These are phyloP conservation scores for Protodeltote pygarga DNA, from an alignment of 2,888 invertebrate species.

Conservation along the genomic window DNA sequence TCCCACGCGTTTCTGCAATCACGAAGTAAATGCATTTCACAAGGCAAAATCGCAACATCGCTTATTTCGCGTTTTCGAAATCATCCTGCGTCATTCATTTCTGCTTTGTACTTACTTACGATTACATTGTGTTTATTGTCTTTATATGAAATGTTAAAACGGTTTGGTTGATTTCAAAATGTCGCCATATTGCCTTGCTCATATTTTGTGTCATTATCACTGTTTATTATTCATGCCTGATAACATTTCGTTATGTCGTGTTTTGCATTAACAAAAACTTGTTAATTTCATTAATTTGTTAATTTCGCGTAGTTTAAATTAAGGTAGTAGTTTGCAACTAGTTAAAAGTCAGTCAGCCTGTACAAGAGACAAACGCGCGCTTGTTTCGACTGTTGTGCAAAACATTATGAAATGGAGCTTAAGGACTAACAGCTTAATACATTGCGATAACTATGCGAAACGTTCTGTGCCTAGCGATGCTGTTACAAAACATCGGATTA, in stretches of 20 bases:
- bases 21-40: constrained; percentile 80
- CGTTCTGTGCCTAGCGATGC: constrained; percentile 63
- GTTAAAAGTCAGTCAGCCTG: constrained; percentile 46
- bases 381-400: constrained; percentile 74
- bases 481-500: constrained; percentile 75
- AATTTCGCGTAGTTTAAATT: constrained; percentile 11
- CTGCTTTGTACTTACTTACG: constrained; percentile 68
- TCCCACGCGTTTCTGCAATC: constrained; percentile 84
- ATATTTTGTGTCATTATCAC: constrained; percentile 30
- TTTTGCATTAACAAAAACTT: constrained; percentile 15
- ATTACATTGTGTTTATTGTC: constrained; percentile 57
- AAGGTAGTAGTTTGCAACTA: constrained; percentile 8
- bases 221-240: constrained; percentile 31
- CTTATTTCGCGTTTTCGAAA: constrained; percentile 86
- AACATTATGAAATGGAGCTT: constrained; percentile 80
- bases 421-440: constrained; percentile 71
- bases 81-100: constrained; percentile 82
- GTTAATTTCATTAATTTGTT: constrained; percentile 7
- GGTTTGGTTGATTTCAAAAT: constrained; percentile 47
- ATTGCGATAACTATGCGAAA: constrained; percentile 65
- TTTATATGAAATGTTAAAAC: constrained; percentile 51
- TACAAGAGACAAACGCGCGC: constrained; percentile 65
- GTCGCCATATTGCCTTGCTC: constrained; percentile 26
- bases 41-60: constrained; percentile 84
- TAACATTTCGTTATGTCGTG: constrained; percentile 19